phyloP scores from a whole-genome alignment of 1,140 invertebrate species.

The Phymorhynchus buccinoides region DNA sequence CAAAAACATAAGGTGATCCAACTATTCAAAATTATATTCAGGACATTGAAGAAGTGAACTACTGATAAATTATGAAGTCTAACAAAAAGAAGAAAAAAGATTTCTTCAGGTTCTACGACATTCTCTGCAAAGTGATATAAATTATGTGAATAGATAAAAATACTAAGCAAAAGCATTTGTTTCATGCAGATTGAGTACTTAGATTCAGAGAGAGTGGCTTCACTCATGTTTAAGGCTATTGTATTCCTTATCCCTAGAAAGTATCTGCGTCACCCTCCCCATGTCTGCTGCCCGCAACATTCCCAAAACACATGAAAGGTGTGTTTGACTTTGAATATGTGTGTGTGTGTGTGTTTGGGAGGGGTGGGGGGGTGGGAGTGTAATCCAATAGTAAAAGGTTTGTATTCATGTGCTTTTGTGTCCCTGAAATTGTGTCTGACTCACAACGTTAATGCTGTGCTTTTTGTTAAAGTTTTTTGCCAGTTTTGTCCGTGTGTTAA shows the following conservation, averaged over 20 bases:
- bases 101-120: no score
- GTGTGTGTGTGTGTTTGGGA: background rate
- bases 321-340: background rate
- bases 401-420: slow-evolving; percentile 4
- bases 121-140: no score
- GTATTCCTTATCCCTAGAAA: background rate
- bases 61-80: no score
- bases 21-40: no score
- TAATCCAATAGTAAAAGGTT: background rate
- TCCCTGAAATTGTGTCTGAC: background rate
- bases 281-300: slow-evolving; percentile 38
- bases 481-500: background rate
- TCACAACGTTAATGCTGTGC: background rate
- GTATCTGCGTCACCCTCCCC: slow-evolving; percentile 11
- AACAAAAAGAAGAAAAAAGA: no score
- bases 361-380: no score
- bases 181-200: background rate
- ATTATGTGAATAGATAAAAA: no score
- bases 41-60: no score
- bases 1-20: no score
- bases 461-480: background rate
- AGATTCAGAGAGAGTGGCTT: slow-evolving; percentile 7
- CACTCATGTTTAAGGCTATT: background rate
- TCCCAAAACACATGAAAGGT: background rate
- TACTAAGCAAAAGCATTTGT: background rate